Conservation (phyloP, 2,888 invertebrate species). For the Pseudococcus jackbeardsleyi region DNA sequence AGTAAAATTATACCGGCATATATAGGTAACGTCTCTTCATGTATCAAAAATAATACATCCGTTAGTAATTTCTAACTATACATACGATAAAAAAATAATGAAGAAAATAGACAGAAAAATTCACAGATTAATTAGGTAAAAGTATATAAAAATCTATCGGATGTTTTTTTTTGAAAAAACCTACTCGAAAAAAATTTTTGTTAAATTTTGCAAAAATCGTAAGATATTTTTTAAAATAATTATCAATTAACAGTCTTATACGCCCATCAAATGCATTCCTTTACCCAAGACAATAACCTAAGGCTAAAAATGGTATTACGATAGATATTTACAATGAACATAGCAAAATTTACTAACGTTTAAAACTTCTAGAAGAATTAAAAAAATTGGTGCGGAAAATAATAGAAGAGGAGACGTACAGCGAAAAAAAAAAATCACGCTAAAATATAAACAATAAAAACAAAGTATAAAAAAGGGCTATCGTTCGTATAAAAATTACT, state of each 20-base stretch:
- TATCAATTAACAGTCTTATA: slow-evolving; percentile 44
- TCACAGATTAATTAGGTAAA: slow-evolving; percentile 11
- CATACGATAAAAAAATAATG: not conserved
- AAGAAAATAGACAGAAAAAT: not conserved
- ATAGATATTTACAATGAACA: slow-evolving; percentile 23
- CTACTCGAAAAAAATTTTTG: not conserved
- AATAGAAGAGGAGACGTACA: not conserved
- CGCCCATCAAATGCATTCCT: slow-evolving; percentile 52
- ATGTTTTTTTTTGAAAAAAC: not conserved
- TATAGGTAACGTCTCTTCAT: slow-evolving; percentile 24
- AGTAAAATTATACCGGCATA: slow-evolving; percentile 22
- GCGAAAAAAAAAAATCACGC: not conserved
- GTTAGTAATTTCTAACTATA: slow-evolving; percentile 26
- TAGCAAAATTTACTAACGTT: not conserved
- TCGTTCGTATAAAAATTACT: slow-evolving; percentile 19
- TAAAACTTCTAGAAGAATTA: slow-evolving; percentile 35
- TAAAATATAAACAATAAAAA: slow-evolving; percentile 25
- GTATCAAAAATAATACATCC: slow-evolving; percentile 18
- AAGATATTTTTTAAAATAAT: not conserved
- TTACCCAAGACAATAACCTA: slow-evolving; percentile 25
- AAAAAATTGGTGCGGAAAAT: slow-evolving; percentile 15
- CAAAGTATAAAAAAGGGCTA: slow-evolving; percentile 43
- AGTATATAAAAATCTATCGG: not conserved
- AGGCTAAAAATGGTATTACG: slow-evolving; percentile 26
- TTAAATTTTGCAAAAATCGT: not conserved